These are phyloP conservation scores for Gymnothorax javanicus DNA, from an alignment of 2,797 vertebrate species.

Conservation along the genomic window DNA sequence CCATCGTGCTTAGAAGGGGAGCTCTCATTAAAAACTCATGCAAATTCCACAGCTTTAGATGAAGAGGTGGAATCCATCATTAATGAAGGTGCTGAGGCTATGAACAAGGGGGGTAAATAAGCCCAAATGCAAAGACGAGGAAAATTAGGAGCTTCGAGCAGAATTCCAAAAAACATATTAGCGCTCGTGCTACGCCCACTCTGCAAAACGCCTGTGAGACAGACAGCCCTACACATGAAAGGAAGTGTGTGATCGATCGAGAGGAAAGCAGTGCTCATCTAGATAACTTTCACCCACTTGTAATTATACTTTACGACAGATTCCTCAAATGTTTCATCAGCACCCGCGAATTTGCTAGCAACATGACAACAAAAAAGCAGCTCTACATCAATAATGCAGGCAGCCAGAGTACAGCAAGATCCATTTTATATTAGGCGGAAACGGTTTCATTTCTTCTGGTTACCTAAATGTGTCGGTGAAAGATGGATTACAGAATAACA, in stretches of 20 bases:
- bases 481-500: background rate
- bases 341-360: background rate
- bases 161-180: background rate
- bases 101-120: background rate
- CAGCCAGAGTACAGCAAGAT: background rate
- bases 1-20: slow-evolving; percentile 21
- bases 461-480: background rate
- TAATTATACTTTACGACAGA: background rate
- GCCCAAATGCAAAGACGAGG: background rate
- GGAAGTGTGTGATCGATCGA: background rate
- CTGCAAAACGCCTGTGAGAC: background rate
- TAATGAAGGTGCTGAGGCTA: background rate
- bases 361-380: background rate
- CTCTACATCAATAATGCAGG: background rate
- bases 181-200: background rate
- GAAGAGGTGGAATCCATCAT: background rate
- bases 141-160: background rate
- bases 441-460: background rate
- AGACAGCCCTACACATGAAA: background rate
- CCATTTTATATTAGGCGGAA: background rate
- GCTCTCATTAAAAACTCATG: slow-evolving; percentile 34
- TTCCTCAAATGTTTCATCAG: background rate
- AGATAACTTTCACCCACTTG: background rate
- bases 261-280: background rate
- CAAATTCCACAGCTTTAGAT: slow-evolving; percentile 9